phyloP scores from a whole-genome alignment of 2,797 vertebrate genomes.

The Pipistrellus kuhlii region DNA sequence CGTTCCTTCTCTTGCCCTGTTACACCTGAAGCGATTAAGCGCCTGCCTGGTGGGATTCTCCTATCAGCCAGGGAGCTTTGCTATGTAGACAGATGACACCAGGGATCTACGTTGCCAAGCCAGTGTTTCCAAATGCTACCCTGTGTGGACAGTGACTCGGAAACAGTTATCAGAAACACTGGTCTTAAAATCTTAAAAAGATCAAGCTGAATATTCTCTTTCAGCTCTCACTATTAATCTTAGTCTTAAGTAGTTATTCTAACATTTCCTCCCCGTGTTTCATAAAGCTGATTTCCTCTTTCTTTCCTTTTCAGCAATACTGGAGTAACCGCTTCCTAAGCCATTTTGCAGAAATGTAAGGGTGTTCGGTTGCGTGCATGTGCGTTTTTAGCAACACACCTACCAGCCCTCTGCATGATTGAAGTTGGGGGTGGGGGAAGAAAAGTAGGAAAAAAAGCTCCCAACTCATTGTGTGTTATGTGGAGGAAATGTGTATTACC shows the following conservation, averaged over 20 bases:
- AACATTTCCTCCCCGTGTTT: constrained; percentile 71
- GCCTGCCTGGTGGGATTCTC: constrained; percentile 2
- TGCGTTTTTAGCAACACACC: constrained; percentile 89
- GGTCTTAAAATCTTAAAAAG: not conserved
- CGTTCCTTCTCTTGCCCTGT: constrained; percentile 68
- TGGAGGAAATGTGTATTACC: constrained; percentile 88
- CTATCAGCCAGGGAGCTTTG: not conserved
- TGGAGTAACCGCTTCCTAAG: constrained; percentile 92
- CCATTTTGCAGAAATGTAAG: constrained; percentile 92
- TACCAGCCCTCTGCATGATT: constrained; percentile 90
- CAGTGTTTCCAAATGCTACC: not conserved
- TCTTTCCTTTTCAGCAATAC: constrained; percentile 91
- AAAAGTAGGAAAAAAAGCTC: constrained; percentile 65
- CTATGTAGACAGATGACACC: not conserved
- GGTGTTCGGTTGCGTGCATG: constrained; percentile 92
- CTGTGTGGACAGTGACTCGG: not conserved
- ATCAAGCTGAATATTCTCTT: constrained; percentile 22
- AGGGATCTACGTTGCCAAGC: not conserved
- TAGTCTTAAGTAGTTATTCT: constrained; percentile 81
- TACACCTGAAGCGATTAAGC: not conserved
- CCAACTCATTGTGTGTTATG: constrained; percentile 87
- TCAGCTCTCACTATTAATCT: constrained; percentile 83
- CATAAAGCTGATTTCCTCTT: constrained; percentile 87
- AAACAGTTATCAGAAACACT: constrained; percentile 21
- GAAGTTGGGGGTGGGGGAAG: constrained; percentile 85